These are phyloP conservation scores for Myopa tessellatipennis DNA, from an alignment of 2,888 invertebrate genomes.

Conservation along the genomic window DNA sequence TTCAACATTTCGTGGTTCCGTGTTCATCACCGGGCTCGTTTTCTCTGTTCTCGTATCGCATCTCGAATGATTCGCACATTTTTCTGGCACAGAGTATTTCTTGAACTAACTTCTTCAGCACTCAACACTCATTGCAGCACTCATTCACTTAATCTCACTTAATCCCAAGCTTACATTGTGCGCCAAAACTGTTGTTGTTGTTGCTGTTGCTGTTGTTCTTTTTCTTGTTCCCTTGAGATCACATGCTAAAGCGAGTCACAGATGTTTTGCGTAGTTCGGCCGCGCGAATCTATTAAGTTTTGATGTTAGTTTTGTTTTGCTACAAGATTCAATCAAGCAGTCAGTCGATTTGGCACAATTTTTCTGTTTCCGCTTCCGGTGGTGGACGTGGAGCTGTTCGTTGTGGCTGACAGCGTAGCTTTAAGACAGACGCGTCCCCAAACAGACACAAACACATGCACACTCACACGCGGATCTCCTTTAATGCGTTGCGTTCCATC, in stretches of 20 bases:
- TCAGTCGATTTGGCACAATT: not conserved
- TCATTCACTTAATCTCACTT: no score
- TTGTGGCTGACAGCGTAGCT: no score
- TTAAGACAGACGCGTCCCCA: not conserved
- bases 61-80: not conserved
- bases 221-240: no score
- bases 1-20: not conserved
- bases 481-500: constrained; percentile 23
- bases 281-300: not conserved
- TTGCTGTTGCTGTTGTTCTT: no score
- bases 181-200: no score
- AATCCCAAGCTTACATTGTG: no score
- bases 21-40: not conserved
- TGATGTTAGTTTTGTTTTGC: not conserved
- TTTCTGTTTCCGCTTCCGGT: not conserved
- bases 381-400: no score
- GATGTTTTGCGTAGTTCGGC: no score
- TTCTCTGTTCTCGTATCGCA: not conserved
- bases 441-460: constrained; percentile 4
- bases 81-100: not conserved
- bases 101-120: no score
- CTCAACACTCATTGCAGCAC: no score
- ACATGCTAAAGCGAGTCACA: no score
- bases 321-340: not conserved
- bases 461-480: not conserved